Evolutionary conservation across 2,797 vertebrate genomes (phyloP).

Genomic region (Threskiornis aethiopicus): DNA sequence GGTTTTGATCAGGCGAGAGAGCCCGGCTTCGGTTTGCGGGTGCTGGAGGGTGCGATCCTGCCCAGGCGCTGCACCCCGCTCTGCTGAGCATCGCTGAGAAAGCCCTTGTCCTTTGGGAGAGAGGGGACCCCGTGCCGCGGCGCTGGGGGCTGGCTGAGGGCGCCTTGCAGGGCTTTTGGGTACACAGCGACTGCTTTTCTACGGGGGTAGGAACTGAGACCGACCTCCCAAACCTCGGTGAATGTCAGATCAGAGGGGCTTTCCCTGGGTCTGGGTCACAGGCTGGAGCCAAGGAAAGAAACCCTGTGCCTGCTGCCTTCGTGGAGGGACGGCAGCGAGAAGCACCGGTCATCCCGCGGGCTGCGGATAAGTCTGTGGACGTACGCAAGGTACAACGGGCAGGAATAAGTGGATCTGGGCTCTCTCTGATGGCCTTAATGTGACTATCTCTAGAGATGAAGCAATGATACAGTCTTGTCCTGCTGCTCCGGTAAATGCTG

Average conservation of each 20-base stretch:
- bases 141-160: not conserved
- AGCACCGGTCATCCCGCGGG: fast-evolving
- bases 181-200: not conserved
- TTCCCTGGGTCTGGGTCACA: not conserved
- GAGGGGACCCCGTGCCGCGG: not conserved
- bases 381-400: not conserved
- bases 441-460: not conserved
- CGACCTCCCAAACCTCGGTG: not conserved
- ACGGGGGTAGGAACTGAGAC: not conserved
- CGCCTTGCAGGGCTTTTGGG: not conserved
- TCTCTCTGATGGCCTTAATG: not conserved
- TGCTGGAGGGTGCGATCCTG: not conserved
- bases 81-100: not conserved
- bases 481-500: not conserved
- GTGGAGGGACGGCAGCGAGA: not conserved
- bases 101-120: not conserved
- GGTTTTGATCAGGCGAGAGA: not conserved
- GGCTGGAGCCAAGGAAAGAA: not conserved
- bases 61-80: fast-evolving
- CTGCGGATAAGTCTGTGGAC: not conserved
- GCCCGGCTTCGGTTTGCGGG: not conserved
- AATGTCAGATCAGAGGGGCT: not conserved
- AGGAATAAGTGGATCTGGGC: not conserved
- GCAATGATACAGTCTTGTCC: fast-evolving
- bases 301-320: not conserved